Base-by-base conservation (phyloP, 2,113 vertebrate genomes). In the Protomyctophum bolini region DNA sequence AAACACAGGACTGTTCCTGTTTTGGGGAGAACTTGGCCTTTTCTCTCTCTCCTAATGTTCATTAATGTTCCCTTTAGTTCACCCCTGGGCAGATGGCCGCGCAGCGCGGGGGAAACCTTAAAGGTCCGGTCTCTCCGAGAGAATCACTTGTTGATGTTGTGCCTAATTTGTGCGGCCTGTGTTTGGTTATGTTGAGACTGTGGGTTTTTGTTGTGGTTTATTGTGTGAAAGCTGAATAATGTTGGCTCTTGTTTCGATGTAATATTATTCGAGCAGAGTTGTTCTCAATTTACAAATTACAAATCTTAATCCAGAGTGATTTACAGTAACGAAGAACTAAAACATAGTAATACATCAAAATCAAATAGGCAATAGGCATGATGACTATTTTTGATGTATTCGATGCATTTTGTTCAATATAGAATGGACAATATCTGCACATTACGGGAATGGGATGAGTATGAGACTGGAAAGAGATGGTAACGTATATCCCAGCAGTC, bases 31-130 rank as follows among this genome's bases (percentile, higher is more conserved):
- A 88, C 92, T 86, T 85, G 33, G 76, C 86, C 77, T 91, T 21
- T 92, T 93, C 91, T 91, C 83, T 71, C 66, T 58, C 29, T 21
- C 21, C 87, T 91, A 88, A 90, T 87, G 91, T 91, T 91, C 91
- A 90, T 93, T 93, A 92, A 93, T 89, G 88, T 90, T 83, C 84
- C 80, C 87, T 91, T 91, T 88, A 86, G 85, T 91, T 90, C 86
- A 79, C 80, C 80, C 21, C 86, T 74, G 70, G 66, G 80, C 86
- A 86, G 86, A 90, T 86, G 80, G 86, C 84, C 68, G 88, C 83
- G 76, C 87, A 74, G 86, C 64, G 55, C 75, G 77, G 70, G 21
- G 58, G 66, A 73, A 87, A 84, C 82, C 85, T 88, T 85, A 84
- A 84, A 81, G 85, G 83, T 75, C 84, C 80, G 86, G 71, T 79